These are phyloP conservation scores for Danaus melanippus DNA, from an alignment of 1,140 invertebrate species.

Conservation along the genomic window DNA sequence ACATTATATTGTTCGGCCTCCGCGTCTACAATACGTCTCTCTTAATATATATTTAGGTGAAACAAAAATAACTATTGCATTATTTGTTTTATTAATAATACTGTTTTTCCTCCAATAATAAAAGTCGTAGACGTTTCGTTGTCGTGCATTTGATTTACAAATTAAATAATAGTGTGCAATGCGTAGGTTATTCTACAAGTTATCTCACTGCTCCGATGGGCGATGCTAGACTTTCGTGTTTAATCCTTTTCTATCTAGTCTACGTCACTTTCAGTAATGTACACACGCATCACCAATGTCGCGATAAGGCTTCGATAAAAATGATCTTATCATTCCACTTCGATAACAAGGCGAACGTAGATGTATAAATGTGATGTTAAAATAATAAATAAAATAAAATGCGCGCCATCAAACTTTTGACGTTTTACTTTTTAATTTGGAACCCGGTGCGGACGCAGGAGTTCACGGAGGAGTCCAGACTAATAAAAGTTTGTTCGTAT, in stretches of 20 bases:
- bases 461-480: conserved; percentile 30
- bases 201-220: too few relatives aligned
- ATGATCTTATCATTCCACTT: conserved; percentile 59
- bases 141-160: too few relatives aligned
- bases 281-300: conserved; percentile 40
- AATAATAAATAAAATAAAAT: conserved; percentile 36
- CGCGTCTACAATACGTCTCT: conserved; percentile 3
- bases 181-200: too few relatives aligned
- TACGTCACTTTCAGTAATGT: conserved; percentile 39
- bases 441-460: conserved; percentile 32
- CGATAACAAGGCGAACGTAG: conserved; percentile 42
- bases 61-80: too few relatives aligned
- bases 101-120: too few relatives aligned
- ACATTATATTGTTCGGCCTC: conserved; percentile 8
- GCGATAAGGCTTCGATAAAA: conserved; percentile 59
- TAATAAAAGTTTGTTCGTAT: conserved; percentile 51
- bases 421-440: conserved; percentile 49
- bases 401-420: conserved; percentile 45
- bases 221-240: background rate
- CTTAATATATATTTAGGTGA: too few relatives aligned
- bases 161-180: too few relatives aligned
- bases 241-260: conserved; percentile 21
- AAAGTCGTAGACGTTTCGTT: too few relatives aligned
- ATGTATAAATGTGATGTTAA: conserved; percentile 29
- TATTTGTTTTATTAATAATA: too few relatives aligned